These are phyloP conservation scores for Stercorarius parasiticus DNA, from an alignment of 2,113 vertebrate species.

Conservation along the genomic window DNA sequence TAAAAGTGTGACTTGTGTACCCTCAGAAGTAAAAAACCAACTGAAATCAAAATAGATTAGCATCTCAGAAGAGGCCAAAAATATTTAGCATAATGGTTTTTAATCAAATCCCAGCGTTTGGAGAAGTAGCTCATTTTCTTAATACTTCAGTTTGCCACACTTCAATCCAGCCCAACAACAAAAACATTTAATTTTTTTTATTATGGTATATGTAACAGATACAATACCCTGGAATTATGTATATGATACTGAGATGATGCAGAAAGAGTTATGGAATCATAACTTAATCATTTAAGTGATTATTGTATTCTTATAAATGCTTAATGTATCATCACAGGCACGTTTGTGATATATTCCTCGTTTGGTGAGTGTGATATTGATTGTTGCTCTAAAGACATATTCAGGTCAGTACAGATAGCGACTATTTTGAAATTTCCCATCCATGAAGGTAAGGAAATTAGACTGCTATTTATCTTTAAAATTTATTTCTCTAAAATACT, in stretches of 20 bases:
- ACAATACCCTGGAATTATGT: not conserved
- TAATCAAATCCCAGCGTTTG: not conserved
- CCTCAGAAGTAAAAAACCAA: not conserved
- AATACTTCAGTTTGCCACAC: not conserved
- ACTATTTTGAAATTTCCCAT: not conserved
- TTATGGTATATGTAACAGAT: not conserved
- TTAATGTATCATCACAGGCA: not conserved
- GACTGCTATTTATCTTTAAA: not conserved
- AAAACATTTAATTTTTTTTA: not conserved
- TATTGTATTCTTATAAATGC: not conserved
- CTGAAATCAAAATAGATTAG: not conserved
- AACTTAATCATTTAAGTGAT: not conserved
- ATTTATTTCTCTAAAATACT: not conserved
- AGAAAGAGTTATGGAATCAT: not conserved
- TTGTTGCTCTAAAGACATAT: not conserved
- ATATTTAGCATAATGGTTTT: not conserved
- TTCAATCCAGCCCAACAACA: not conserved
- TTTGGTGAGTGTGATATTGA: not conserved
- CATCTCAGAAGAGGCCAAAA: not conserved
- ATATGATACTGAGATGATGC: not conserved
- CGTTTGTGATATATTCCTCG: not conserved
- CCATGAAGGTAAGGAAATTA: not conserved
- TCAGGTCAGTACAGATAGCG: not conserved
- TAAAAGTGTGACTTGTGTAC: not conserved
- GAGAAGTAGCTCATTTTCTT: not conserved